Evolutionary conservation across 2,113 vertebrate genomes (phyloP), one percentile per base, ranked within the genome.

Genomic region (Hystrix brachyura): DNA sequence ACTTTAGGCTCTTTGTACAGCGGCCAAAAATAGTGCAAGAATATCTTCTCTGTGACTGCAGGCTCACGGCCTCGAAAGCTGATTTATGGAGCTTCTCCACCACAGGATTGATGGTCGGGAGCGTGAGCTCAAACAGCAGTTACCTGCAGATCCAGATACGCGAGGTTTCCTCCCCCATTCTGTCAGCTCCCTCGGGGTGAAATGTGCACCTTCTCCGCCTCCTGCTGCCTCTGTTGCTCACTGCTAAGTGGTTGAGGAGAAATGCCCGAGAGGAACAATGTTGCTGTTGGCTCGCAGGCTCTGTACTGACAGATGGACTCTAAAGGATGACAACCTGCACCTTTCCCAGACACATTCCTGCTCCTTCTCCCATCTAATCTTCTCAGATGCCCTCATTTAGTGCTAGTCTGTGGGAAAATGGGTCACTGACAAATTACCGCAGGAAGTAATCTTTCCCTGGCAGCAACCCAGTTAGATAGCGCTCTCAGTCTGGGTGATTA

Each of bases 141-240:
- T 95, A 96, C 97, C 93, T 94, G 91, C 74, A 93, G 93, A 94
- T 74, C 79, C 76, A 94, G 83, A 87, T 51, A 64, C 79, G 34
- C 4, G 87, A 81, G 53, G 11, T 71, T 97, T 64, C 43, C 6
- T 60, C 25, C 78, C 57, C 65, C 78, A 27, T 1, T 89, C 48
- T 67, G 55, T 92, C 87, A 81, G 53, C 57, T 84, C 62, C 55
- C 46, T 93, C 51, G 53, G 83, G 32, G 34, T 78, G 34, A 87
- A 91, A 53, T 10, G 65, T 79, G 43, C 1, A 29, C 43, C 55
- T 90, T 67, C 53, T 48, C 46, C 1, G 51, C 46, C 65, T 97
- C 87, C 89, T 96, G 53, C 53, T 76, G 7, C 65, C 27, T 29
- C 29, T 88, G 71, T 46, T 79, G 67, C 25, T 96, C 59, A 27